Conservation (phyloP, 2,888 invertebrate species). For the Andrena haemorrhoa region DNA sequence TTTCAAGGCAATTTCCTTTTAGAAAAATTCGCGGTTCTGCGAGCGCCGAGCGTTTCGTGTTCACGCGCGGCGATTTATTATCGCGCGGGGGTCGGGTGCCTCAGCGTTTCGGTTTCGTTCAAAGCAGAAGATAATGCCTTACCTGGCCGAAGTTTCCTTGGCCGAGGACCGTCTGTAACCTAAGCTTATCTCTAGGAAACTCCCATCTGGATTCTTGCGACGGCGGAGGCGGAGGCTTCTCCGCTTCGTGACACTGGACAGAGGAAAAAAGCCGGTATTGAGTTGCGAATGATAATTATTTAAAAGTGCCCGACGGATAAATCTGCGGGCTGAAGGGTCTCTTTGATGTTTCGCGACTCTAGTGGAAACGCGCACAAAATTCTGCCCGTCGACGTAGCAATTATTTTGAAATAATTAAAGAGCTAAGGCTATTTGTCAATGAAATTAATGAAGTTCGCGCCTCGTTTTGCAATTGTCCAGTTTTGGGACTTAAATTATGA, state of each 20-base stretch:
- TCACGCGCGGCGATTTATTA: conserved; percentile 63
- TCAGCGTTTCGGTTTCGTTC: conserved; percentile 27
- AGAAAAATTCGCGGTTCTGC: conserved; percentile 18
- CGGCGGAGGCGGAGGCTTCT: conserved; percentile 86
- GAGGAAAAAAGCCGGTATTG: conserved; percentile 35
- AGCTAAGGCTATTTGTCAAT: too few species aligned
- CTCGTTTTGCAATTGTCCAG: too few species aligned
- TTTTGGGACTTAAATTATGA: too few species aligned
- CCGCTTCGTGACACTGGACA: conserved; percentile 85
- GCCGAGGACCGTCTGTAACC: conserved; percentile 92
- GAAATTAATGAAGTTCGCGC: too few species aligned
- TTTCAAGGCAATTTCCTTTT: conserved; percentile 5
- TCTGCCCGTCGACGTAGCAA: not conserved
- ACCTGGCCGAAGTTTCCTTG: conserved; percentile 95
- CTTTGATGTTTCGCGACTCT: conserved; percentile 33
- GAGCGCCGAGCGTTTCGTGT: conserved; percentile 23
- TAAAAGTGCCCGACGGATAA: conserved; percentile 46
- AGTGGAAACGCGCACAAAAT: not conserved
- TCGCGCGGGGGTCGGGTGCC: conserved; percentile 15
- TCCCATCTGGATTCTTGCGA: conserved; percentile 90
- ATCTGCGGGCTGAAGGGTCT: conserved; percentile 20
- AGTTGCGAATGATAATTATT: conserved; percentile 54
- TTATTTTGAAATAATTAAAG: not conserved
- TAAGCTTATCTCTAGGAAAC: conserved; percentile 91
- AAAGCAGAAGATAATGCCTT: conserved; percentile 61